phyloP scores from a whole-genome alignment of 2,888 invertebrate species.

The Eupelmus urozonus region DNA sequence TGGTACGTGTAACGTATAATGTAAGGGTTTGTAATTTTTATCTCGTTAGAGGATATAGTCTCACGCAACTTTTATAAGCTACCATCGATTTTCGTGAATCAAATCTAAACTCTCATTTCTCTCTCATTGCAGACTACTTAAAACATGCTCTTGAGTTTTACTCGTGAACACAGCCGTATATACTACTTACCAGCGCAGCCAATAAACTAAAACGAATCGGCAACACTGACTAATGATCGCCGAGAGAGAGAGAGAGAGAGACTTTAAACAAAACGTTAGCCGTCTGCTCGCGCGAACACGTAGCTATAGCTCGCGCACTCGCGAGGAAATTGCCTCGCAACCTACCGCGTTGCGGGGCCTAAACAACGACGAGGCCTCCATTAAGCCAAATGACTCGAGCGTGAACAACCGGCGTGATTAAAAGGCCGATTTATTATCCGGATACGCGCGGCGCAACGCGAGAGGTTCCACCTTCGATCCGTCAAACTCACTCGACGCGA shows the following conservation, averaged over 20 bases:
- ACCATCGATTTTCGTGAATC: no score
- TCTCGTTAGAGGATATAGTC: no score
- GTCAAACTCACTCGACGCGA: conserved; percentile 57
- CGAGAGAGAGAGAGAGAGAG: no score
- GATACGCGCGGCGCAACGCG: conserved; percentile 52
- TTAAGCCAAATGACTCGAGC: conserved; percentile 61
- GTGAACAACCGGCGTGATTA: conserved; percentile 71
- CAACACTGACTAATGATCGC: conserved; percentile 45
- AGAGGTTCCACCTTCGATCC: conserved; percentile 53
- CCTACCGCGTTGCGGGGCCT: conserved; percentile 47
- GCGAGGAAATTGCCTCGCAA: conserved; percentile 39
- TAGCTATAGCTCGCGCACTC: background rate
- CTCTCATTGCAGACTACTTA: no score
- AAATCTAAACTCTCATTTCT: no score
- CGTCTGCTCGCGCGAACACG: background rate
- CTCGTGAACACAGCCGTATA: background rate
- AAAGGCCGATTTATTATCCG: conserved; percentile 74
- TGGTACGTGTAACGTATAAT: no score
- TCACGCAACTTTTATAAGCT: no score
- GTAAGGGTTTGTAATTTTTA: no score
- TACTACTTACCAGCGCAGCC: conserved; percentile 3
- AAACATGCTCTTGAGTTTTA: no score
- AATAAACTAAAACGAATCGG: background rate
- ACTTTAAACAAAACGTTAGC: conserved; percentile 37
- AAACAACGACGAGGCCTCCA: conserved; percentile 52